These are phyloP conservation scores for Cephalotes varians DNA, from an alignment of 2,888 invertebrate genomes.

Conservation along the genomic window DNA sequence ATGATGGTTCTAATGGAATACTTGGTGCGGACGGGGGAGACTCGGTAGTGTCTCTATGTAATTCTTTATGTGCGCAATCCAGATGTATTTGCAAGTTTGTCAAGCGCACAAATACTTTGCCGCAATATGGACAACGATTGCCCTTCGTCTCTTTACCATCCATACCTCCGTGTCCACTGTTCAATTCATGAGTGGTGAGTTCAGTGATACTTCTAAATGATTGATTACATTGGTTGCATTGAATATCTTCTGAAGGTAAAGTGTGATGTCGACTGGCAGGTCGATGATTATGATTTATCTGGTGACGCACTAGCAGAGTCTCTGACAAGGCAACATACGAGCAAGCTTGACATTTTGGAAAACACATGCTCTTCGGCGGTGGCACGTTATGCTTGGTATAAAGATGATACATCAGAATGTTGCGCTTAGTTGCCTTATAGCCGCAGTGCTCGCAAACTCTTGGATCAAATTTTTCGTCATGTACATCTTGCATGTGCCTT, in stretches of 20 bases:
- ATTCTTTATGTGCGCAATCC: conserved; percentile 80
- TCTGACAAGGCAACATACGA: conserved; percentile 92
- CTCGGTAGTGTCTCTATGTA: conserved; percentile 61
- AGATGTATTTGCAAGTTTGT: conserved; percentile 86
- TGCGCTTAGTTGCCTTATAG: conserved; percentile 90
- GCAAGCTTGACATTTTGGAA: conserved; percentile 93
- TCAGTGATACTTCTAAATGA: conserved; percentile 78
- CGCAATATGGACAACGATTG: conserved; percentile 91
- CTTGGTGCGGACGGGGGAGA: conserved; percentile 53
- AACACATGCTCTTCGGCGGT: conserved; percentile 90
- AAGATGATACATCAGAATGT: conserved; percentile 92
- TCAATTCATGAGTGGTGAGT: conserved; percentile 81
- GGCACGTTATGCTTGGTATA: conserved; percentile 92
- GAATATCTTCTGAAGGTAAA: conserved; percentile 73
- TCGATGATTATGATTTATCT: conserved; percentile 88
- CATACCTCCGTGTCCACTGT: conserved; percentile 77
- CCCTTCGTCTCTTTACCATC: conserved; percentile 79
- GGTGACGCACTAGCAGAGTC: conserved; percentile 90
- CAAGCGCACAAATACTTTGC: conserved; percentile 90
- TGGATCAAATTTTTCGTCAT: conserved; percentile 92
- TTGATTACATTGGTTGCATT: conserved; percentile 79
- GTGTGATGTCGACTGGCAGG: conserved; percentile 72
- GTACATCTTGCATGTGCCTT: conserved; percentile 93
- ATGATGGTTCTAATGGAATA: conserved; percentile 85
- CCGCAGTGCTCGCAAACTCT: conserved; percentile 95